phyloP scores from a whole-genome alignment of 2,797 vertebrate genomes.

The Adrianichthys oophorus region DNA sequence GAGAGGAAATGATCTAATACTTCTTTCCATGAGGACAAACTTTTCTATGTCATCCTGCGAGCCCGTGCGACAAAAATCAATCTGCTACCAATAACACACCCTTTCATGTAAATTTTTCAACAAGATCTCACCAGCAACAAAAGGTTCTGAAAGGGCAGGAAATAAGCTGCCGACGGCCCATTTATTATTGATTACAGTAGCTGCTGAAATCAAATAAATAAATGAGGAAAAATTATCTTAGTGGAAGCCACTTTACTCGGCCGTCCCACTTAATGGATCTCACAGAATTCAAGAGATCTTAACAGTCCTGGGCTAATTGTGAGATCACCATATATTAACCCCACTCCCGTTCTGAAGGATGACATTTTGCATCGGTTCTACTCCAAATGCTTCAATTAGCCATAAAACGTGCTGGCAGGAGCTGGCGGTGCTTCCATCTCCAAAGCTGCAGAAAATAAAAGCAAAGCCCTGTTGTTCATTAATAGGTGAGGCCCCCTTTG shows the following conservation, averaged over 20 bases:
- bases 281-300: conserved; percentile 88
- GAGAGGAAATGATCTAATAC: conserved; percentile 53
- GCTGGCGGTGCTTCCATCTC: conserved; percentile 53
- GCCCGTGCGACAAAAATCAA: conserved; percentile 42
- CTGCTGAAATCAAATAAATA: conserved; percentile 56
- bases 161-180: conserved; percentile 47
- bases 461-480: conserved; percentile 74
- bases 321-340: conserved; percentile 88
- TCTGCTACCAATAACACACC: conserved; percentile 32
- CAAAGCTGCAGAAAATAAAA: conserved; percentile 56
- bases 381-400: conserved; percentile 84
- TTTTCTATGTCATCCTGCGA: conserved; percentile 41
- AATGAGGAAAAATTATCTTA: conserved; percentile 71
- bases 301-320: conserved; percentile 86
- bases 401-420: conserved; percentile 80
- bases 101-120: conserved; percentile 46
- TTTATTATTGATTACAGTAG: conserved; percentile 69
- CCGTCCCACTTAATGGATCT: conserved; percentile 85
- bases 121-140: conserved; percentile 44
- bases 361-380: conserved; percentile 79
- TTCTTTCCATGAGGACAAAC: conserved; percentile 43
- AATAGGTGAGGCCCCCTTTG: conserved; percentile 77
- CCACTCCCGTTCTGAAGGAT: conserved; percentile 79
- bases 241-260: conserved; percentile 62
- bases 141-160: conserved; percentile 54